Evolutionary conservation across 2,888 invertebrate genomes (phyloP), one percentile per base, ranked within the genome.

Genomic region (Cosmia pyralina): DNA sequence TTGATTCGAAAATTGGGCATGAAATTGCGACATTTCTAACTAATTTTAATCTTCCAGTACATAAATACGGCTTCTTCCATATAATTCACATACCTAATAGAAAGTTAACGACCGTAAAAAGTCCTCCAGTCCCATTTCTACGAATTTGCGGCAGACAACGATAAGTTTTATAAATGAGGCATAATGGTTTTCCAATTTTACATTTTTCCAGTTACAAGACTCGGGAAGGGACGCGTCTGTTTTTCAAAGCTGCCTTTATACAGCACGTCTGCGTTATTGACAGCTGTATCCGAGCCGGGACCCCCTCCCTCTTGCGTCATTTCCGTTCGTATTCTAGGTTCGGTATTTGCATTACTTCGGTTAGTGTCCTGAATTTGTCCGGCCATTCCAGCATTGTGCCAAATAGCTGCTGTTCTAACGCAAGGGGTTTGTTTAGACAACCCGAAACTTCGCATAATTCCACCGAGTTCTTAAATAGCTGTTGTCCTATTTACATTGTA

Each of bases 221-320:
- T 83, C 75, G 73, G 72, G 79, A 80, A 77, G 79, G 73, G 70
- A 62, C 82, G 83, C 84, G 83, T 86, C 88, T 86, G 85, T 85
- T 89, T 86, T 88, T 75, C 85, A 83, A 84, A 82, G 75, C 62
- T 66, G 75, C 66, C 69, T 81, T 84, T 86, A 83, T 80, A 77
- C 68, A 86, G 74, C 82, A 80, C 73, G 78, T 85, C 85, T 83
- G 82, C 78, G 83, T 81, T 85, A 88, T 86, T 88, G 89, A 88
- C 89, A 88, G 86, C 88, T 87, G 88, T 88, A 89, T 87, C 89
- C 86, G 88, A 79, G 83, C 73, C 75, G 82, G 83, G 83, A 84
- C 80, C 69, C 71, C 67, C 82, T 84, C 84, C 72, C 72, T 74
- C 79, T 83, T 85, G 85, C 83, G 84, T 85, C 83, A 84, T 81